A percentile compares a stretch with the other conserved stretches of the same genome.
These are phyloP conservation scores for Hippolais icterina DNA, from an alignment of 2,113 vertebrate species.

Conservation along the genomic window DNA sequence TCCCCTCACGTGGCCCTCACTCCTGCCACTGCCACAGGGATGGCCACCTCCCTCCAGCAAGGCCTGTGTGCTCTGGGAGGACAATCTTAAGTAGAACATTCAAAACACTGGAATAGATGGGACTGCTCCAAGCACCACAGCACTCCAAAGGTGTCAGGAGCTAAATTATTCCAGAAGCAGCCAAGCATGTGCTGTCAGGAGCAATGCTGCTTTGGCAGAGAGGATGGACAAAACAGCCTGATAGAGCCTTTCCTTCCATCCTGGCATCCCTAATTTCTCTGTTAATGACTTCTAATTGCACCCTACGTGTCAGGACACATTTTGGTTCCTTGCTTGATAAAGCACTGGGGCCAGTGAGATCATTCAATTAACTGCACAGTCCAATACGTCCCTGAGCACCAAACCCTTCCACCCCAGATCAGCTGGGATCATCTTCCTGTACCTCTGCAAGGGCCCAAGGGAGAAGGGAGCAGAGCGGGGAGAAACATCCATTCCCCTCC, in stretches of 20 bases:
- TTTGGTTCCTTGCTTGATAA: conserved; percentile 28
- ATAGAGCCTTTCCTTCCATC: not conserved
- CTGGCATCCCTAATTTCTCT: conserved; percentile 22
- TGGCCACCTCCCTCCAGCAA: not conserved
- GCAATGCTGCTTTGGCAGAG: not conserved
- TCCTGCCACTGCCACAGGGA: not conserved
- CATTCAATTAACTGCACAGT: not conserved
- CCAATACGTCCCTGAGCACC: not conserved
- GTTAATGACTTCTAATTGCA: conserved; percentile 33
- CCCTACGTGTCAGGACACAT: conserved; percentile 35
- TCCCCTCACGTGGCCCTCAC: fast-evolving
- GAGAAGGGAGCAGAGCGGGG: not conserved
- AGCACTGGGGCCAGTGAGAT: not conserved
- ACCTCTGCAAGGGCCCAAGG: not conserved
- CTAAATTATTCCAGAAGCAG: not conserved
- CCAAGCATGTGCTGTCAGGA: conserved; percentile 7
- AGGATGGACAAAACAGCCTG: not conserved
- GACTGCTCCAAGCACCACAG: not conserved
- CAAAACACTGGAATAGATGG: not conserved
- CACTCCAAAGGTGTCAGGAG: not conserved
- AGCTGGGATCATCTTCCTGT: not conserved
- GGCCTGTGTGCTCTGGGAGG: not conserved
- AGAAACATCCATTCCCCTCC: conserved; percentile 1
- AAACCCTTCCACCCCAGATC: not conserved
- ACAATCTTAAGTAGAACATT: not conserved